Conservation (phyloP, 2,888 invertebrate genomes). For the Zelleria hepariella region DNA sequence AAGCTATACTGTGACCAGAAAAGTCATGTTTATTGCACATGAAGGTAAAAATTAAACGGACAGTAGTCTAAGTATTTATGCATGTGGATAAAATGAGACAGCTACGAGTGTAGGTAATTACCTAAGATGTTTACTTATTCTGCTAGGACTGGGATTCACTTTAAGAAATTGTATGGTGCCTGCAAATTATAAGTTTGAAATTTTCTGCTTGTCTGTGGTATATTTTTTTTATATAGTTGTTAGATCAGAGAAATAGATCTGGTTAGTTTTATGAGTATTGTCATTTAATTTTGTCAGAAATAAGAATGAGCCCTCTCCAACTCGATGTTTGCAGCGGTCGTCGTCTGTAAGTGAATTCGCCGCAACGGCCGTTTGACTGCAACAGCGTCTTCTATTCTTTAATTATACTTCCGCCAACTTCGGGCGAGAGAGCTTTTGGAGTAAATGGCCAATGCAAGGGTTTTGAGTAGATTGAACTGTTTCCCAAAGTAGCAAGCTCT, state of each 20-base stretch:
- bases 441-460: background rate
- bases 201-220: no score
- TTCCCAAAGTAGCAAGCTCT: background rate
- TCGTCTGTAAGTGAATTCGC: slow-evolving; percentile 63
- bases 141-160: no score
- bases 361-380: slow-evolving; percentile 55
- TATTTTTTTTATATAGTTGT: no score
- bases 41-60: no score
- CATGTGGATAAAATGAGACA: no score
- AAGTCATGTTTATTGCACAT: no score
- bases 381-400: slow-evolving; percentile 50
- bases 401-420: slow-evolving; percentile 27
- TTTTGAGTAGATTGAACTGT: background rate
- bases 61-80: no score
- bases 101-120: no score
- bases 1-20: no score
- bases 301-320: slow-evolving; percentile 19
- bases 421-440: background rate
- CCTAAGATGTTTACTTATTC: no score
- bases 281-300: background rate
- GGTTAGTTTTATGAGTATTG: background rate
- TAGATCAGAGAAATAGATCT: no score
- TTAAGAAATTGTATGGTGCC: background rate
- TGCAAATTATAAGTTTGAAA: background rate
- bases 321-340: slow-evolving; percentile 55